Percentiles rank a stretch among this genome's conserved stretches.
These are phyloP conservation scores for Resseliella maxima DNA, from an alignment of 2,888 invertebrate species.

Conservation along the genomic window DNA sequence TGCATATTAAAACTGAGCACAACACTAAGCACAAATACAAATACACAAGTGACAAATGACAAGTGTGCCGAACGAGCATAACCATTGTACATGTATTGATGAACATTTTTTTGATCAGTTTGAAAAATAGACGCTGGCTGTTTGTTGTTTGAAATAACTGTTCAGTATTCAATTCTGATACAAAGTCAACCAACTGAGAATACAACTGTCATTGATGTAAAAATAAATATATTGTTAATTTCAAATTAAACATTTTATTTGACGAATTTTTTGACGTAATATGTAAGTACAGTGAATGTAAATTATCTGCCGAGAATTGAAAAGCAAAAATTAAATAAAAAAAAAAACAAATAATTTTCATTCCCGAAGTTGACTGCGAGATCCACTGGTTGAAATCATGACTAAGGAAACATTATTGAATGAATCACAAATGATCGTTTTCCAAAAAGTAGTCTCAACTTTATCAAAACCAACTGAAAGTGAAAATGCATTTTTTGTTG, in stretches of 20 bases:
- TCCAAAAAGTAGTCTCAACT: background rate
- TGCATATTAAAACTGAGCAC: background rate
- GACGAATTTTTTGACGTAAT: too few relatives aligned
- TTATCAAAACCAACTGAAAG: background rate
- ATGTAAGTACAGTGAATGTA: too few relatives aligned
- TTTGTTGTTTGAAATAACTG: background rate
- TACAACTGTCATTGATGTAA: background rate
- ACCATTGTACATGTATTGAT: background rate
- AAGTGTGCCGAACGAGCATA: too few relatives aligned
- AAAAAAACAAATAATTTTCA: background rate
- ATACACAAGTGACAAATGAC: too few relatives aligned
- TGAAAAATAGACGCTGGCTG: background rate
- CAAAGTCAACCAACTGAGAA: background rate
- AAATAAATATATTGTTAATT: too few relatives aligned
- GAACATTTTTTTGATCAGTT: background rate
- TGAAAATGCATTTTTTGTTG: background rate
- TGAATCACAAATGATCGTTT: background rate
- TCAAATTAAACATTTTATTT: too few relatives aligned
- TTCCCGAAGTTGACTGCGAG: background rate
- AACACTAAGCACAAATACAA: too few relatives aligned
- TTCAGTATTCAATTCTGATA: background rate
- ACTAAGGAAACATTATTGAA: background rate
- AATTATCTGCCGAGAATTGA: too few relatives aligned
- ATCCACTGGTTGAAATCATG: background rate
- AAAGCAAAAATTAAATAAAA: too few relatives aligned